Conservation (phyloP, 2,888 invertebrate species). For the Alsophila aescularia region DNA sequence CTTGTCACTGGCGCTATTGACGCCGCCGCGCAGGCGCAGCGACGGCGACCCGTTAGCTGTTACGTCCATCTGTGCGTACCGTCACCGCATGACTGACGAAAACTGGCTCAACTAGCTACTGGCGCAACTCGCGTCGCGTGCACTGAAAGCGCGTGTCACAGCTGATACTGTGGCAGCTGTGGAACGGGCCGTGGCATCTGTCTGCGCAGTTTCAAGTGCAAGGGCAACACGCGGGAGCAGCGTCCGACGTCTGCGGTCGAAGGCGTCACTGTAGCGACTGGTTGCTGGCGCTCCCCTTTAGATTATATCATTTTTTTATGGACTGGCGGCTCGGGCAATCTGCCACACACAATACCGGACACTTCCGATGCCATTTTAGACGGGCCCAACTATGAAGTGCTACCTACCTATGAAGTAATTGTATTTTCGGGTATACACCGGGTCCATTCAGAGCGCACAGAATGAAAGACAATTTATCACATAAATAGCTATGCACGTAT, state of each 20-base stretch:
- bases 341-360: conserved; percentile 49
- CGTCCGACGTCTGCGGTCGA: conserved; percentile 9
- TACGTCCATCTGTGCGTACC: conserved; percentile 71
- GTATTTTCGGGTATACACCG: conserved; percentile 16
- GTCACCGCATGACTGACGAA: conserved; percentile 72
- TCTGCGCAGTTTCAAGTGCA: conserved; percentile 55
- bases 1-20: conserved; percentile 65
- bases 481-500: neutral
- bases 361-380: conserved; percentile 38
- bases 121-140: conserved; percentile 26
- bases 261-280: conserved; percentile 29
- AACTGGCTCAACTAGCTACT: conserved; percentile 1
- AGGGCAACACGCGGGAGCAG: conserved; percentile 42
- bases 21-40: conserved; percentile 78
- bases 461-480: conserved; percentile 11
- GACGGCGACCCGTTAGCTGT: conserved; percentile 69
- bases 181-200: conserved; percentile 32
- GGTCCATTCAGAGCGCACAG: conserved; percentile 15
- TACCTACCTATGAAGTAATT: neutral
- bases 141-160: conserved; percentile 26
- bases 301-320: too few species aligned
- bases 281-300: too few species aligned
- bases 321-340: conserved; percentile 40
- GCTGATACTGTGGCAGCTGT: conserved; percentile 37
- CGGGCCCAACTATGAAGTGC: neutral